Evolutionary conservation across 2,113 vertebrate genomes (phyloP).

Genomic region (Corythaixoides concolor): DNA sequence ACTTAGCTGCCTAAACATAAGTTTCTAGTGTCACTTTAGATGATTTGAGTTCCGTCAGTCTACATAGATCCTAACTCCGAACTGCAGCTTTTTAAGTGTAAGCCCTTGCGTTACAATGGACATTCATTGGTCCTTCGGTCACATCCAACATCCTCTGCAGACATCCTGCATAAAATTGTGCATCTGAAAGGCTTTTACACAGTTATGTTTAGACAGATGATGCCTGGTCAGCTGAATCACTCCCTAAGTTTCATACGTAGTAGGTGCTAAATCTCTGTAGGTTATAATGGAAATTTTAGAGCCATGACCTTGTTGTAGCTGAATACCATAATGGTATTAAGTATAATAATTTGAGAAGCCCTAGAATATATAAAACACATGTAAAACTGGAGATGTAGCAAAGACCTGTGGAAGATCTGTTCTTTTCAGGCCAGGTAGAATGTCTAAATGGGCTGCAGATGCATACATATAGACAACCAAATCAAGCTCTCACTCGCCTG

Average conservation of each 20-base stretch:
- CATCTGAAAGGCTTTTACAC: background rate
- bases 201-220: background rate
- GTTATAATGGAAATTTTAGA: background rate
- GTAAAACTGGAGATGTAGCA: background rate
- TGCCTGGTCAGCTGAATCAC: background rate
- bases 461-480: background rate
- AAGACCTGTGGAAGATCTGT: background rate
- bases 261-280: background rate
- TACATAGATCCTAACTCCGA: background rate
- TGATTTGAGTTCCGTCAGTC: background rate
- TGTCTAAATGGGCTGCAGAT: background rate
- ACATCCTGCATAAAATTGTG: background rate
- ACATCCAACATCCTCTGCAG: background rate
- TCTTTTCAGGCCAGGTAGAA: background rate
- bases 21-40: background rate
- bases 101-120: background rate
- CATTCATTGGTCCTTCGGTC: background rate
- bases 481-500: background rate
- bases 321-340: background rate
- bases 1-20: background rate
- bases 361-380: background rate
- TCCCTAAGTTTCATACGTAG: background rate
- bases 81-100: background rate
- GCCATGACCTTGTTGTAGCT: background rate
- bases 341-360: background rate